These are phyloP conservation scores for Armadillidium nasatum DNA, from an alignment of 1,140 invertebrate genomes.

Conservation along the genomic window DNA sequence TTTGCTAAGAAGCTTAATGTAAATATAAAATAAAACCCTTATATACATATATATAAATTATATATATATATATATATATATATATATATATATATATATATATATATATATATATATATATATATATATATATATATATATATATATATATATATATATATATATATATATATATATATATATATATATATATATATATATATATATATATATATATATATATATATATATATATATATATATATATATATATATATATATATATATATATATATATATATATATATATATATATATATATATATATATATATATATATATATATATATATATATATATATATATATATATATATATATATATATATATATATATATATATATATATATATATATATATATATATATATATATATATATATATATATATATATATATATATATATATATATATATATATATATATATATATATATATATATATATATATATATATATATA, in stretches of 20 bases:
- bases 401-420: slow-evolving; percentile 3
- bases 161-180: not conserved
- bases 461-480: slow-evolving; percentile 7
- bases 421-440: slow-evolving; percentile 3
- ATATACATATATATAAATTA: no score
- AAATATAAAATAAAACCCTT: not conserved
- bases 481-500: slow-evolving; percentile 9
- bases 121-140: slow-evolving; percentile 13
- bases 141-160: slow-evolving; percentile 13
- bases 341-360: slow-evolving; percentile 15
- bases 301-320: no score
- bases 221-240: slow-evolving; percentile 13
- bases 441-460: slow-evolving; percentile 15
- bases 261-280: not conserved
- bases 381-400: slow-evolving; percentile 13
- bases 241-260: not conserved
- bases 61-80: slow-evolving; percentile 15
- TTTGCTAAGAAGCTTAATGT: no score
- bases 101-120: slow-evolving; percentile 15
- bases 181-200: slow-evolving; percentile 15
- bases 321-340: slow-evolving; percentile 15
- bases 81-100: slow-evolving; percentile 15
- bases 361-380: slow-evolving; percentile 15
- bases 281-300: not conserved
- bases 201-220: slow-evolving; percentile 9